Base-by-base conservation (phyloP, 2,888 invertebrate species). In the Steinernema carpocapsae region DNA sequence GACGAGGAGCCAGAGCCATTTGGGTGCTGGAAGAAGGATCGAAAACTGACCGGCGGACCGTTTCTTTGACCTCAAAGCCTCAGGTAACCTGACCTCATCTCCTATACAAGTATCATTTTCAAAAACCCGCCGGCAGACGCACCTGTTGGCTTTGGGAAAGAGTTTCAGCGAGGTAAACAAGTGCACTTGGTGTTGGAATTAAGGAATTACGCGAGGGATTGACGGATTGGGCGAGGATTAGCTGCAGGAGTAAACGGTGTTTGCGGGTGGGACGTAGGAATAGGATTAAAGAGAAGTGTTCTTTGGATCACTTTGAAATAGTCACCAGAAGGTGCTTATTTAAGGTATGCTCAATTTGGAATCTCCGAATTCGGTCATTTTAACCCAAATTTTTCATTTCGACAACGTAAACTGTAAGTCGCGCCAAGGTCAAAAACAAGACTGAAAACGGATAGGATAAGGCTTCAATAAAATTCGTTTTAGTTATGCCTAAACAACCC, bases 171-270 rank as follows among this genome's bases (percentile, higher is more conserved):
- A 14, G 48, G 48, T 48, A 64, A 64, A 64, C 64, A 37, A 64
- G 29, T 64, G 64, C 32, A 37, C 22, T 52, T n/a, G 19, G 48
- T 48, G 48, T 48, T 56, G 64, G 64, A 64, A 64, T 64, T 64
- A 64, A 26, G 32, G 64, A 64, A 64, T 64, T 64, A 64, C 64
- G 64, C 17, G 29, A 29, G 64, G 64, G 29, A 26, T 64, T 64
- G 29, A 10, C 64, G 64, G 64, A 64, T 64, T 64, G 29, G 32
- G 64, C n/a, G 14, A 32, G 12, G 24, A 64, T 29, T 64, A 26
- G 64, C 64, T 52, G 52, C 52, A 52, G 52, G 2, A 24, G 52
- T 7, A 52, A 24, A 52, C 52, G 19, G 48, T 48, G 48, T 48
- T 48, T 48, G 48, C 14, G 19, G 48, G 48, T 52, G 24, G 24